These are phyloP conservation scores for Trachelus troglodyta DNA, from an alignment of 2,888 invertebrate genomes.

Conservation along the genomic window DNA sequence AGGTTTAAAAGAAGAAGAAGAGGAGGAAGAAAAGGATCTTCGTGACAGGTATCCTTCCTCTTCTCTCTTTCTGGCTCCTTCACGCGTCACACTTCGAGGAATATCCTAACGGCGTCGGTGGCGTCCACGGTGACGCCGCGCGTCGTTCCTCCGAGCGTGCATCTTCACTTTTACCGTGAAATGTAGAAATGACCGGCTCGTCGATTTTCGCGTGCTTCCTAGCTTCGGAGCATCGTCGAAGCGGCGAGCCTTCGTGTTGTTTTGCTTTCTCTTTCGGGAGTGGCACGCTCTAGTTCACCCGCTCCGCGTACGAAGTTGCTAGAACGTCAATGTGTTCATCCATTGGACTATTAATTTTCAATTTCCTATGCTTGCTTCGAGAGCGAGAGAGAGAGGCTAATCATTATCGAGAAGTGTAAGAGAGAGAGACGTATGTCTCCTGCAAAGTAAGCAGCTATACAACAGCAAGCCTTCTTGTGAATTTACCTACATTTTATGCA, in stretches of 20 bases:
- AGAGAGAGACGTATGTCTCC: background rate
- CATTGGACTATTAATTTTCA: background rate
- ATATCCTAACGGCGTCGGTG: constrained; percentile 26
- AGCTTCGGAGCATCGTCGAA: constrained; percentile 22
- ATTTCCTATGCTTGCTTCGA: background rate
- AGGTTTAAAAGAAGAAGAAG: background rate
- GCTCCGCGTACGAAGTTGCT: constrained; percentile 16
- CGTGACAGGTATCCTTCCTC: background rate
- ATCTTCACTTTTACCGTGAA: constrained; percentile 51
- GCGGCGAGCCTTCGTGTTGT: constrained; percentile 52
- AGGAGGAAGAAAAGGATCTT: background rate
- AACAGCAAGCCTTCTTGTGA: background rate
- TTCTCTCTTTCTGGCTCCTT: constrained; percentile 8
- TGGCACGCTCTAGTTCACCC: constrained; percentile 65
- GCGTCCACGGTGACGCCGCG: background rate
- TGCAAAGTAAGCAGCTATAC: background rate
- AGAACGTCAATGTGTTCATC: background rate
- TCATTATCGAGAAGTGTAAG: too few relatives aligned
- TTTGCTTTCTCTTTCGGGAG: constrained; percentile 67
- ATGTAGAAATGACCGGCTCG: constrained; percentile 35
- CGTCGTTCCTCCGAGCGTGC: constrained; percentile 12
- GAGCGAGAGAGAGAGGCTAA: background rate
- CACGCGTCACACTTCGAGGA: constrained; percentile 31
- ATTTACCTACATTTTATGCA: background rate
- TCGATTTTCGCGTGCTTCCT: constrained; percentile 39